Conservation (phyloP, 2,113 vertebrate species). For the Sclerurus mexicanus region DNA sequence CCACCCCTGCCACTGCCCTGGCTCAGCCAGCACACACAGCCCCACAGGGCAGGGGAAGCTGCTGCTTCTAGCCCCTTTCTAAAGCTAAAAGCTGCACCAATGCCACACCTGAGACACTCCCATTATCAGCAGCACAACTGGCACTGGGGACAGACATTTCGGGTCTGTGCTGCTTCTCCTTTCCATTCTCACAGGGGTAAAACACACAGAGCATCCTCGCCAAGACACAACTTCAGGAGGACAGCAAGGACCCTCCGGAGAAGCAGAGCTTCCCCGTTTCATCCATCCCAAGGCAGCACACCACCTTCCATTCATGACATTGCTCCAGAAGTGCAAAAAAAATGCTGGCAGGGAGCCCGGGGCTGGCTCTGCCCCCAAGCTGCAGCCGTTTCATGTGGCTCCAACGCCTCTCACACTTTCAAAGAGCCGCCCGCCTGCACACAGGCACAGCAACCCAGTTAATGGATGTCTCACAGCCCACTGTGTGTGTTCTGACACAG, state of each 20-base stretch:
- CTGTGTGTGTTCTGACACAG: conserved; percentile 18
- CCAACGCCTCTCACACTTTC: conserved; percentile 32
- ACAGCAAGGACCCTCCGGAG: background rate
- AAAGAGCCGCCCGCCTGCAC: conserved; percentile 14
- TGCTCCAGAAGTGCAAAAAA: background rate
- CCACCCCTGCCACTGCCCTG: background rate
- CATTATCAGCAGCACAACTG: fast-evolving
- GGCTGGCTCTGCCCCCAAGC: conserved; percentile 26
- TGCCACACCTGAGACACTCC: background rate
- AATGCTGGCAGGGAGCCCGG: background rate
- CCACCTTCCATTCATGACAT: background rate
- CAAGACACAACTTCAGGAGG: background rate
- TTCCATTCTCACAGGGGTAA: background rate
- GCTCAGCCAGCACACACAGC: background rate
- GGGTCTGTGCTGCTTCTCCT: background rate
- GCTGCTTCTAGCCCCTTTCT: background rate
- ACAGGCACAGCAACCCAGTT: background rate
- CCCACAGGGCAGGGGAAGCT: background rate
- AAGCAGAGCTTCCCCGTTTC: background rate
- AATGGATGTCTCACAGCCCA: background rate
- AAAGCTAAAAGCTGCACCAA: background rate
- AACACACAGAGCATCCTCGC: background rate
- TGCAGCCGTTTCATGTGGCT: conserved; percentile 64
- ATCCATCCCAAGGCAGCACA: background rate
- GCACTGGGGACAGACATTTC: fast-evolving